Conservation (phyloP, 2,113 vertebrate genomes). For the Ochotona curzoniae region DNA sequence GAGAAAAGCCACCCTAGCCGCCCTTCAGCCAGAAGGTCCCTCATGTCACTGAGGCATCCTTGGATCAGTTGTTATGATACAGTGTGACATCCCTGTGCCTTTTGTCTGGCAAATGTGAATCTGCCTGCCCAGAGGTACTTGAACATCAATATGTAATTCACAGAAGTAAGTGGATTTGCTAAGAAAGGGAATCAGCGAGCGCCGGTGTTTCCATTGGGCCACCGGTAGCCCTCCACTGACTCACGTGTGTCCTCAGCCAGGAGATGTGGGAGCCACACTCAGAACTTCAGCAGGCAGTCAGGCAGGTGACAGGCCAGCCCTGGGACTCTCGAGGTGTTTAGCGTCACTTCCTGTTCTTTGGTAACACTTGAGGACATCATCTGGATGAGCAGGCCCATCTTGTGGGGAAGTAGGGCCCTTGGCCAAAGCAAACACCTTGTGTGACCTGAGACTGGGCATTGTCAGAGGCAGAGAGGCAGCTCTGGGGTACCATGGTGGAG, state of each 20-base stretch:
- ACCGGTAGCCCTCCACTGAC: not conserved
- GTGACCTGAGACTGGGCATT: not conserved
- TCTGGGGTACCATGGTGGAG: not conserved
- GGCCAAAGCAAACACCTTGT: conserved; percentile 36
- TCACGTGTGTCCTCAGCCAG: not conserved
- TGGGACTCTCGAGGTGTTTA: not conserved
- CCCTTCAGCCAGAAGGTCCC: not conserved
- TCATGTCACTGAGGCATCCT: not conserved
- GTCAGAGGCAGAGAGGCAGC: not conserved
- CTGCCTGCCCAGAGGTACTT: not conserved
- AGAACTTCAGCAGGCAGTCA: not conserved
- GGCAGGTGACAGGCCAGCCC: not conserved
- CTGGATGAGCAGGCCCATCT: conserved; percentile 20
- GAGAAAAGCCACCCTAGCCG: not conserved
- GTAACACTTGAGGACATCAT: conserved; percentile 47
- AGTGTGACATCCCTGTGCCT: not conserved
- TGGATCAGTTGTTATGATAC: not conserved
- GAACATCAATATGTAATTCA: not conserved
- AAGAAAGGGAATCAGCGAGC: not conserved
- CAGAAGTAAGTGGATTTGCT: not conserved
- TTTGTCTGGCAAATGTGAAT: not conserved
- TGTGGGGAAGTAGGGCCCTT: conserved; percentile 46
- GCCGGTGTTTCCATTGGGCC: not conserved
- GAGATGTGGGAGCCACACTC: not conserved
- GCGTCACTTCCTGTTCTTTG: conserved; percentile 53